A percentile compares a stretch with the other conserved stretches of the same genome.
These are phyloP conservation scores for Drosophila insularis DNA, from an alignment of 1,140 invertebrate species.

Conservation along the genomic window DNA sequence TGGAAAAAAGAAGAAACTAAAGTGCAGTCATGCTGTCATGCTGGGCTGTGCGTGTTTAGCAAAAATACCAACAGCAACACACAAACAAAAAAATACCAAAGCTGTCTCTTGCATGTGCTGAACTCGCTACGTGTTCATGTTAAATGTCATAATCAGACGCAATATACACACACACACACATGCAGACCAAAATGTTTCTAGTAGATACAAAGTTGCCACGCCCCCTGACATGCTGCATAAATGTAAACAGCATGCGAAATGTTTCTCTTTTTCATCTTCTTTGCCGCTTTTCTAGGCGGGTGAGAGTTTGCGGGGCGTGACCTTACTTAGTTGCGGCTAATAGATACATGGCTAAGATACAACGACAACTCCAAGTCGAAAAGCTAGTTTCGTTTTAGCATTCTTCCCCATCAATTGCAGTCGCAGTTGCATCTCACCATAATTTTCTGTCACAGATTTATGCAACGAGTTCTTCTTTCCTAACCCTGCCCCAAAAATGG, in stretches of 20 bases:
- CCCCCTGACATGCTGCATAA: slow-evolving; percentile 47
- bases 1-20: slow-evolving; percentile 7
- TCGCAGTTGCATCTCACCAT: slow-evolving; percentile 35
- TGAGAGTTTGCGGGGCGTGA: slow-evolving; percentile 39
- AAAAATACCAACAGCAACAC: slow-evolving; percentile 34
- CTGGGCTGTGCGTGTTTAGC: slow-evolving; percentile 53
- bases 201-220: slow-evolving; percentile 63
- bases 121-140: slow-evolving; percentile 74
- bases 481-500: slow-evolving; percentile 23
- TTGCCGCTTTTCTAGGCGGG: slow-evolving; percentile 8
- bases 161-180: slow-evolving; percentile 24
- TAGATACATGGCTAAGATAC: slow-evolving; percentile 40
- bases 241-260: slow-evolving; percentile 66
- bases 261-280: slow-evolving; percentile 12
- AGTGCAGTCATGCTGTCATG: slow-evolving; percentile 32
- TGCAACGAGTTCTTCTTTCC: slow-evolving; percentile 23
- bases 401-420: slow-evolving; percentile 50
- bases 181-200: slow-evolving; percentile 24
- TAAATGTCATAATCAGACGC: slow-evolving; percentile 77
- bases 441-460: slow-evolving; percentile 52
- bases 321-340: slow-evolving; percentile 59
- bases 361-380: not conserved
- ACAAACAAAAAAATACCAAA: slow-evolving; percentile 44
- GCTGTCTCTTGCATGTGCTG: slow-evolving; percentile 70
- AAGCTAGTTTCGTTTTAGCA: slow-evolving; percentile 15